Conservation (phyloP, 2,113 vertebrate species). For the Polyodon spathula region DNA sequence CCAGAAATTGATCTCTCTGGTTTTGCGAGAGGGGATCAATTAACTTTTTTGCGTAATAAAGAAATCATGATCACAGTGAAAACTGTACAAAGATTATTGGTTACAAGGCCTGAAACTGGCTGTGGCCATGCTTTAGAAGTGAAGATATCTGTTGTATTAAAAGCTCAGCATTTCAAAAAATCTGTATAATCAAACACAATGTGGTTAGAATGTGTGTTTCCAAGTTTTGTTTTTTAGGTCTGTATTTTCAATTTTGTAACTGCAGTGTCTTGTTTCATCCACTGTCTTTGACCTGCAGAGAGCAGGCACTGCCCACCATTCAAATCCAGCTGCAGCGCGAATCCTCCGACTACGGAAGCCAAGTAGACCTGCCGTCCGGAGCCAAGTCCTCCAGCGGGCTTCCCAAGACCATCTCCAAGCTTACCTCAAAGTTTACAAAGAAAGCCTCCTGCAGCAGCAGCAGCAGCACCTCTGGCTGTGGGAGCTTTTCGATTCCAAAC, state of each 20-base stretch:
- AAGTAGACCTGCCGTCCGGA: conserved; percentile 67
- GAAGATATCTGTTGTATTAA: no score
- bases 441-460: conserved; percentile 74
- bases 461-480: conserved; percentile 34
- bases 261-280: conserved; percentile 4
- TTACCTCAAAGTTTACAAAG: conserved; percentile 95
- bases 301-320: conserved; percentile 87
- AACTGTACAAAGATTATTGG: no score
- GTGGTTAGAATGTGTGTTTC: no score
- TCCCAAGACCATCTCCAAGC: conserved; percentile 92
- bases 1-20: neutral
- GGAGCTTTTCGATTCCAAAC: conserved; percentile 82
- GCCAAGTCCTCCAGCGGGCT: conserved; percentile 82
- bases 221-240: no score
- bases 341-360: conserved; percentile 68
- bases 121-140: no score
- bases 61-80: no score
- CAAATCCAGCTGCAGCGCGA: conserved; percentile 93
- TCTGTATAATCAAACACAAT: no score
- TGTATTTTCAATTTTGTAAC: neutral
- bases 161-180: no score
- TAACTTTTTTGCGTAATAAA: no score
- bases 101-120: no score
- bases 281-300: conserved; percentile 47
- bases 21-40: no score